A percentile compares a stretch with the other conserved stretches of the same genome.
Conservation (phyloP, 2,113 vertebrate genomes). For the Manacus vitellinus region DNA sequence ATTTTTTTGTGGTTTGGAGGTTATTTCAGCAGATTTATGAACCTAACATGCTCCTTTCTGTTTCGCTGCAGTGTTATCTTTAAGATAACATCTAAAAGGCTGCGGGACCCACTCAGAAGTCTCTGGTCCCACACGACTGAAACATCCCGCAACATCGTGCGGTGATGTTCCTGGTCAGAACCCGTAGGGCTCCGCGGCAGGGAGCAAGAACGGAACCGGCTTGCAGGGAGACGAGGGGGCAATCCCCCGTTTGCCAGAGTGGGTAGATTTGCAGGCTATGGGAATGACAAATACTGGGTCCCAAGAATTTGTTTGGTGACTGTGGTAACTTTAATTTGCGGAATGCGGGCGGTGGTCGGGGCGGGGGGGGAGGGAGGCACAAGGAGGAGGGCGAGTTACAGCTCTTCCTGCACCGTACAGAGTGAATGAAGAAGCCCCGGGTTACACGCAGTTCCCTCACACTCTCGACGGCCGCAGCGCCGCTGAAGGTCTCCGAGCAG, state of each 20-base stretch:
- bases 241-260: not conserved
- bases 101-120: not conserved
- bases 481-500: not conserved
- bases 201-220: not conserved
- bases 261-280: not conserved
- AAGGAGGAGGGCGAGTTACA: not conserved
- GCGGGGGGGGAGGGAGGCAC: not conserved
- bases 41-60: not conserved
- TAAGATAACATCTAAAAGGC: not conserved
- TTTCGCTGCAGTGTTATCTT: slow-evolving; percentile 3
- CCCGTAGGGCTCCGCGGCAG: not conserved
- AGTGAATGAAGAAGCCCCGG: not conserved
- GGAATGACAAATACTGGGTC: not conserved
- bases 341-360: accelerated
- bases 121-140: not conserved
- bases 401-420: not conserved
- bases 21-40: not conserved
- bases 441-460: not conserved
- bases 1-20: slow-evolving; percentile 10
- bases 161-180: not conserved
- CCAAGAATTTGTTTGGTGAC: not conserved
- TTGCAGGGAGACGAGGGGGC: accelerated
- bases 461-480: not conserved
- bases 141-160: not conserved
- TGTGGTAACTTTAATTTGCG: not conserved